Base-by-base conservation (phyloP, 2,113 vertebrate genomes). In the Harpagus bidentatus region DNA sequence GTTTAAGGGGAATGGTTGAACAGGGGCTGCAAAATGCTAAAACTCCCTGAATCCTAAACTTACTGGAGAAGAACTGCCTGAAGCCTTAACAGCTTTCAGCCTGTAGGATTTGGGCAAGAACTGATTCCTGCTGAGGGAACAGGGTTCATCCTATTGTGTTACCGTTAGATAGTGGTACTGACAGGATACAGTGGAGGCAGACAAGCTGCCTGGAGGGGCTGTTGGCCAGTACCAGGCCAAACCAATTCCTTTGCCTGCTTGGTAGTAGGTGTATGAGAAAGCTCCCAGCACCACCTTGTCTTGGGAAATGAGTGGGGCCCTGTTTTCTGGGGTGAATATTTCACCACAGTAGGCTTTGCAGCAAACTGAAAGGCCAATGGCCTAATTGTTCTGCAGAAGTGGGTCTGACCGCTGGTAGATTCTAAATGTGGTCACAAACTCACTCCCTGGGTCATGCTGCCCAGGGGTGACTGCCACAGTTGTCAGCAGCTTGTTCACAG, bases 401-500 rank as follows among this genome's bases (percentile, higher is more conserved):
- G 86, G 45, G 43, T 76, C 48, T 82, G 82, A 53, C 73, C 4
- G 1, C 61, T 90, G 82, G 6, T 82, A 28, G 34, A 86, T 78
- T 40, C 56, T 88, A 50, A 79, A 66, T 2, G 0, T 59, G 55
- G 48, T 96, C 84, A 89, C 84, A 72, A n/a, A 61, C 26, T 91
- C 43, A 1, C 34, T 79, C 61, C 61, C 61, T 94, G 93, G 74
- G 73, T 80, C 42, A 0, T 43, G 34, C 66, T 94, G 74, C 80
- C 72, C 80, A 50, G 71, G 48, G 76, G 67, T 62, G 80, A 86
- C 56, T 71, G 58, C 67, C 91, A 70, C 61, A 87, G 67, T 82
- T 86, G n/a, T 88, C 82, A 95, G 86, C 85, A 72, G 89, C 73
- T 93, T 79, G 31, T 93, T 96, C 59, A 71, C 92, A 83, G 86